Percentiles rank a stretch among this genome's conserved stretches.
These are phyloP conservation scores for Tokudaia tokunoshimensis DNA, from an alignment of 2,797 vertebrate species.

Conservation along the genomic window DNA sequence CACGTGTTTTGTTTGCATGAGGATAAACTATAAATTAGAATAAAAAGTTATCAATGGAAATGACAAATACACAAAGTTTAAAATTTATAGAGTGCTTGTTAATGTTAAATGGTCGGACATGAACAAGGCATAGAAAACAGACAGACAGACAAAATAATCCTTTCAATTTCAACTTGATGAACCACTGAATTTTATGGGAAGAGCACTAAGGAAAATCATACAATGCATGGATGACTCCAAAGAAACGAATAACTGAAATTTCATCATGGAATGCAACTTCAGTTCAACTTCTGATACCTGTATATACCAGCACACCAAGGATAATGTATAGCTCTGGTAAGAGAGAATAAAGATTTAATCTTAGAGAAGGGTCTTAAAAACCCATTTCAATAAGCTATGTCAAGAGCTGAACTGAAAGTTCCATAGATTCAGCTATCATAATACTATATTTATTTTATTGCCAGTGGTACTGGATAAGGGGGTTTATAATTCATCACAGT, in stretches of 20 bases:
- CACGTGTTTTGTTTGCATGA: background rate
- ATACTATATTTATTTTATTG: background rate
- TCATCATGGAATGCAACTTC: background rate
- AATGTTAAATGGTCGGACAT: background rate
- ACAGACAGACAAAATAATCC: background rate
- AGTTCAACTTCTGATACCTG: background rate
- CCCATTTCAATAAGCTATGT: background rate
- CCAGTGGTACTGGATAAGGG: background rate
- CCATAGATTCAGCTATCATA: too few relatives aligned
- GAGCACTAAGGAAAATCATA: too few relatives aligned
- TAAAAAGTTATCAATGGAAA: background rate
- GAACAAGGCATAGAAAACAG: background rate
- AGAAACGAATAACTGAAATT: background rate
- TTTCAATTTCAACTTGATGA: background rate
- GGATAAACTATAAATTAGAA: background rate
- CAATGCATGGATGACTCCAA: background rate
- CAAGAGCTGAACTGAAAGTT: background rate
- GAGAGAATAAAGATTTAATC: background rate
- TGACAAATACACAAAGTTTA: background rate
- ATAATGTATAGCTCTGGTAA: background rate
- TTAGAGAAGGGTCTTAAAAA: background rate
- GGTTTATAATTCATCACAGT: background rate
- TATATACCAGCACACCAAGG: background rate
- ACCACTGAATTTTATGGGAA: background rate
- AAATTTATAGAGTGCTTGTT: fast-evolving